A percentile compares a stretch with the other conserved stretches of the same genome.
Evolutionary conservation across 2,113 vertebrate species (phyloP).

Genomic region (Polypterus bichir): DNA sequence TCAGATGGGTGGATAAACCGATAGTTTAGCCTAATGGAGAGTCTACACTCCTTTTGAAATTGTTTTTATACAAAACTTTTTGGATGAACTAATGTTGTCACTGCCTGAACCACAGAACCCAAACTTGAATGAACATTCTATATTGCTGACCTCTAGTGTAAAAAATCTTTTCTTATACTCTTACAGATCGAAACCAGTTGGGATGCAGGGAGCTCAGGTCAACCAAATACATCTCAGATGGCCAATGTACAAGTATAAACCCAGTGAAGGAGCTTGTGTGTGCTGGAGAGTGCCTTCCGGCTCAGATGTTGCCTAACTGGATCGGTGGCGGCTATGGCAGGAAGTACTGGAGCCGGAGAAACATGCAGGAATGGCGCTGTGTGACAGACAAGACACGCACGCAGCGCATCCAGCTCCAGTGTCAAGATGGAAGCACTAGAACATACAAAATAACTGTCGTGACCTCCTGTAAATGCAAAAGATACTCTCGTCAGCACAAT

Average conservation of each 20-base stretch:
- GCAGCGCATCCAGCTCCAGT: conserved; percentile 79
- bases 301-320: conserved; percentile 86
- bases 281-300: conserved; percentile 80
- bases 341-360: conserved; percentile 76
- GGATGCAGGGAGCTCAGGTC: conserved; percentile 84
- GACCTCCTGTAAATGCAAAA: conserved; percentile 86
- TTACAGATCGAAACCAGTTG: conserved; percentile 65
- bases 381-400: conserved; percentile 80
- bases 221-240: conserved; percentile 90
- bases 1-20: too few species aligned
- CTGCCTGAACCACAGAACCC: too few species aligned
- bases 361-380: conserved; percentile 81
- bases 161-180: conserved; percentile 1
- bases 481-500: conserved; percentile 78
- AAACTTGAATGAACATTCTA: too few species aligned
- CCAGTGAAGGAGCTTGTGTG: conserved; percentile 90
- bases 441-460: conserved; percentile 89
- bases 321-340: conserved; percentile 67
- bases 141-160: too few species aligned
- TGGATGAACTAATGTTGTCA: too few species aligned
- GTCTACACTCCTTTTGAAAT: too few species aligned
- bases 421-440: conserved; percentile 76
- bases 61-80: too few species aligned
- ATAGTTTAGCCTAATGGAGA: too few species aligned
- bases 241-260: conserved; percentile 82